Evolutionary conservation across 2,797 vertebrate genomes (phyloP).

Genomic region (Uromys caudimaculatus): DNA sequence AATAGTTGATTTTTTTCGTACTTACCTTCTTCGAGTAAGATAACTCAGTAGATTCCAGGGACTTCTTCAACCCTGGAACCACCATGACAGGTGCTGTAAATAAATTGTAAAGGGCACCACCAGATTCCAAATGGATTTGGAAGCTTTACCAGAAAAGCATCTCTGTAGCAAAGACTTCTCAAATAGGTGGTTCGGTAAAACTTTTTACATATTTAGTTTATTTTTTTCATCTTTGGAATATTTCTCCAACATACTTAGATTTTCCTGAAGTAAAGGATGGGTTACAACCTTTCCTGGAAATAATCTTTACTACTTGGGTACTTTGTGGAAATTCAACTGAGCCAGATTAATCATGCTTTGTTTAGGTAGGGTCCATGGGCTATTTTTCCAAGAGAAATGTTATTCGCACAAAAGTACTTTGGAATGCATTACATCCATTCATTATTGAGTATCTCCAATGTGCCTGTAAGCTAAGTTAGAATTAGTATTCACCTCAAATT

Average conservation of each 20-base stretch:
- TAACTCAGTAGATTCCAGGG: slow-evolving; percentile 75
- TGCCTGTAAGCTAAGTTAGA: slow-evolving; percentile 75
- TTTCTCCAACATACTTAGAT: slow-evolving; percentile 36
- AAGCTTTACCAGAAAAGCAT: slow-evolving; percentile 56
- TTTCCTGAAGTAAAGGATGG: slow-evolving; percentile 58
- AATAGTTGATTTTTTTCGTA: slow-evolving; percentile 62
- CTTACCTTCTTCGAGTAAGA: slow-evolving; percentile 73
- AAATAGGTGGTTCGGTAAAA: slow-evolving; percentile 48
- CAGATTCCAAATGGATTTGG: slow-evolving; percentile 59
- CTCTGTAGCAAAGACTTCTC: slow-evolving; percentile 69
- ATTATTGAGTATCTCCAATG: slow-evolving; percentile 78
- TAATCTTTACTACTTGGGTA: slow-evolving; percentile 61
- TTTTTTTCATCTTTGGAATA: slow-evolving; percentile 57
- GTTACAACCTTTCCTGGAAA: slow-evolving; percentile 39
- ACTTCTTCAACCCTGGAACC: slow-evolving; percentile 73
- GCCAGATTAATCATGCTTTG: slow-evolving; percentile 75
- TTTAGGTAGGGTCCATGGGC: slow-evolving; percentile 73
- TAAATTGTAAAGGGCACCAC: slow-evolving; percentile 64
- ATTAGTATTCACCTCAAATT: slow-evolving; percentile 74
- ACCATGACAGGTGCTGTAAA: slow-evolving; percentile 65
- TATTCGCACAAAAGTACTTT: slow-evolving; percentile 73
- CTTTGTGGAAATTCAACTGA: slow-evolving; percentile 55
- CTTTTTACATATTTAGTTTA: slow-evolving; percentile 52
- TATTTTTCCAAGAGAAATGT: slow-evolving; percentile 79
- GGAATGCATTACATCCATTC: slow-evolving; percentile 78